Evolutionary conservation across 2,888 invertebrate genomes (phyloP).

Genomic region (Frankliniella fusca): DNA sequence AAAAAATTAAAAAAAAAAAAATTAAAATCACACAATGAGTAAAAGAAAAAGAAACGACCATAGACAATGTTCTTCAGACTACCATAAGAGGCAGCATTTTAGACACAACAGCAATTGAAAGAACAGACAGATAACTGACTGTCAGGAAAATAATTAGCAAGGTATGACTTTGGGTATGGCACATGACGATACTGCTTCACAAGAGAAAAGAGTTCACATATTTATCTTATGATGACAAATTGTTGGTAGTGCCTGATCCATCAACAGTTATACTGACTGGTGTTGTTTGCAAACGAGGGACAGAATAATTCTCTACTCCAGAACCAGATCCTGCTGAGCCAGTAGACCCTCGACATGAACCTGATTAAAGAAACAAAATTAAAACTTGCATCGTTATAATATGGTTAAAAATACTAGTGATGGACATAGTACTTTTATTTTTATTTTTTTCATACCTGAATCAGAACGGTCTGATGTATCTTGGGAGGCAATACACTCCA

Average conservation of each 20-base stretch:
- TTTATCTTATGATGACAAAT: background rate
- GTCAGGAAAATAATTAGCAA: background rate
- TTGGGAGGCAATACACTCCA: background rate
- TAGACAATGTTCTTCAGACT: no score
- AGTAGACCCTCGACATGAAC: conserved; percentile 28
- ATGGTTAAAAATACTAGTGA: background rate
- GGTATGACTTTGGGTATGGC: background rate
- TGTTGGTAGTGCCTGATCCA: background rate
- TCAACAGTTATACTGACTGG: background rate
- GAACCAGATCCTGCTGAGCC: conserved; percentile 28
- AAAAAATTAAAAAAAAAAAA: background rate
- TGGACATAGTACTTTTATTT: conserved; percentile 28
- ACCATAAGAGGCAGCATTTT: no score
- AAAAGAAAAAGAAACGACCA: no score
- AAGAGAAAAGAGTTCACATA: background rate
- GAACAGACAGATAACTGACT: background rate
- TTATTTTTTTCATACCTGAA: background rate
- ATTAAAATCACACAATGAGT: background rate
- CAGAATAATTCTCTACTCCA: conserved; percentile 38
- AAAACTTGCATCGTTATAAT: conserved; percentile 35
- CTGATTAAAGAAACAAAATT: conserved; percentile 36
- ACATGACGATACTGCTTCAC: background rate
- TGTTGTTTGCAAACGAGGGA: conserved; percentile 37
- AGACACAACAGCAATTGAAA: no score
- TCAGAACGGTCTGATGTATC: background rate